phyloP scores from a whole-genome alignment of 1,140 invertebrate genomes.

The Drosophila miranda region DNA sequence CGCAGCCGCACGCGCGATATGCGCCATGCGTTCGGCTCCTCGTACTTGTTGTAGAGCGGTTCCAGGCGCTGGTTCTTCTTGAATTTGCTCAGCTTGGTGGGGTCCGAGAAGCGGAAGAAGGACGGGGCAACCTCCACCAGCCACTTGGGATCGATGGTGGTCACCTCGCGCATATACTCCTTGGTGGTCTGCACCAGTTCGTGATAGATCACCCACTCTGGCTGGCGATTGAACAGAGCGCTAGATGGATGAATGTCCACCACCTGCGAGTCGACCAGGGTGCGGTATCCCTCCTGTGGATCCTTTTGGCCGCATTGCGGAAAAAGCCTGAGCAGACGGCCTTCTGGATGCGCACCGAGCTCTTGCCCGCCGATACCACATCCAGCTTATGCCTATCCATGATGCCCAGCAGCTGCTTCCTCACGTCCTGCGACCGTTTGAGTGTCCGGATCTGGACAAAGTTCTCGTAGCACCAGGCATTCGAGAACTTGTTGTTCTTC shows the following conservation, averaged over 20 bases:
- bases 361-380: conserved; percentile 97
- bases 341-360: conserved; percentile 97
- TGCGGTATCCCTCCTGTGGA: conserved; percentile 99
- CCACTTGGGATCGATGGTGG: conserved; percentile 99
- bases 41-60: conserved; percentile 99
- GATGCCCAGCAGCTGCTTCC: conserved; percentile 98
- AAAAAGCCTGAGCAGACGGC: conserved; percentile 99
- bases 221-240: conserved; percentile 98
- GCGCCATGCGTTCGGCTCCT: conserved; percentile 99
- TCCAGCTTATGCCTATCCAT: conserved; percentile 99
- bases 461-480: conserved; percentile 99
- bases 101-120: conserved; percentile 99
- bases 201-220: conserved; percentile 99
- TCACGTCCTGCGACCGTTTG: conserved; percentile 98
- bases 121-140: conserved; percentile 99
- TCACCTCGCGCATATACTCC: conserved; percentile 99
- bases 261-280: conserved; percentile 98
- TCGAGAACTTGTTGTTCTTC: conserved; percentile 99
- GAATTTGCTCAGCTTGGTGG: conserved; percentile 98
- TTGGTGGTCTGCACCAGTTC: conserved; percentile 99
- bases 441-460: conserved; percentile 99
- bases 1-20: conserved; percentile 96
- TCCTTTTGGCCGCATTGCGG: conserved; percentile 99
- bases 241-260: conserved; percentile 99
- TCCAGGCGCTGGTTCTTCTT: conserved; percentile 99